Percentiles rank a stretch among this genome's conserved stretches.
Conservation (phyloP, 1,140 invertebrate genomes). For the Archivesica marissinica region DNA sequence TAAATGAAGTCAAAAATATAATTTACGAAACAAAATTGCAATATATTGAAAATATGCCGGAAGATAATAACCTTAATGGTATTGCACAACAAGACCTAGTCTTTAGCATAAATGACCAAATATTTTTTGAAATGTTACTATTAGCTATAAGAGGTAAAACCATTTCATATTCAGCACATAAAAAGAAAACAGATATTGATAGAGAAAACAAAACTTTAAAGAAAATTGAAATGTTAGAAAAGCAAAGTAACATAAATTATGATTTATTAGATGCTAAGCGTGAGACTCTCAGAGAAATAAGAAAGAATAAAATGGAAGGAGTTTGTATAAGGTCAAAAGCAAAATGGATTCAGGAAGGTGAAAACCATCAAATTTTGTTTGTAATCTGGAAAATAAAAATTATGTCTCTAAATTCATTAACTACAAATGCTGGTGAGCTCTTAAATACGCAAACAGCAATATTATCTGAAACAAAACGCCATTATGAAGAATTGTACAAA, state of each 20-base stretch:
- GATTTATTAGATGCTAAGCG: not conserved
- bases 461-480: not conserved
- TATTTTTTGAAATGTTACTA: not conserved
- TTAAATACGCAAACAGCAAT: not conserved
- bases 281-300: not conserved
- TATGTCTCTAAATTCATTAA: constrained; percentile 30
- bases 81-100: not conserved
- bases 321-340: constrained; percentile 3
- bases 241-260: not conserved
- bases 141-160: not conserved
- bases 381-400: constrained; percentile 18
- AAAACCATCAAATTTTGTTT: constrained; percentile 14
- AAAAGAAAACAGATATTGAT: too few species aligned
- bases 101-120: constrained; percentile 5
- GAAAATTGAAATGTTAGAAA: constrained; percentile 1
- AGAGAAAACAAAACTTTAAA: not conserved
- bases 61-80: not conserved
- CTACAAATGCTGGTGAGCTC: not conserved
- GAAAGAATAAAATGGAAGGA: constrained; percentile 15
- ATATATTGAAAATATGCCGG: not conserved
- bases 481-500: constrained; percentile 17
- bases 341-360: constrained; percentile 28
- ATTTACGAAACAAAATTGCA: not conserved
- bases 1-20: not conserved
- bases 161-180: not conserved